Evolutionary conservation across 1,140 invertebrate genomes (phyloP).

Genomic region (Eupristina koningsbergeri): DNA sequence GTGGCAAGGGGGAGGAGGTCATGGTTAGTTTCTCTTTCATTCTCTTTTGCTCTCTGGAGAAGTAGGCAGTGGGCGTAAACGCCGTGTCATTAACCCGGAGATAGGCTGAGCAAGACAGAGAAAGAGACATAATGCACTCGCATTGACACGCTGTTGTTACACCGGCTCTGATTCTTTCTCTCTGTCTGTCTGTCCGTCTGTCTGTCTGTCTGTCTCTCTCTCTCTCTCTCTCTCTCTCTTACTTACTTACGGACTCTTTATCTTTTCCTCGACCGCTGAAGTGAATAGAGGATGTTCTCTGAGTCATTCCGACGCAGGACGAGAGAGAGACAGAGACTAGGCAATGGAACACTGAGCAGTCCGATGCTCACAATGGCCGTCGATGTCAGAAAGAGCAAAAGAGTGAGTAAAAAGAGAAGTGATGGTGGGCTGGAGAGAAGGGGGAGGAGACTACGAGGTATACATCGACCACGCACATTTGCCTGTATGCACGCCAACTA

Average conservation of each 20-base stretch:
- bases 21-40: neutral
- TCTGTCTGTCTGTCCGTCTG: neutral
- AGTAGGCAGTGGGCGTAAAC: slow-evolving; percentile 39
- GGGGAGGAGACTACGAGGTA: neutral
- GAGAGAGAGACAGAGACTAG: neutral
- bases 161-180: neutral
- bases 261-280: neutral
- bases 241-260: neutral
- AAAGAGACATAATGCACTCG: neutral
- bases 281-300: neutral
- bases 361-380: slow-evolving; percentile 19
- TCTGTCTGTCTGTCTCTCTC: neutral
- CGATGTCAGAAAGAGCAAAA: neutral
- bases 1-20: neutral
- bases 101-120: neutral
- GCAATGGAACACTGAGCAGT: no score
- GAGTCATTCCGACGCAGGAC: neutral
- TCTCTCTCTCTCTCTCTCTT: neutral
- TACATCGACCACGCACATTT: neutral
- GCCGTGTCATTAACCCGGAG: slow-evolving; percentile 25
- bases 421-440: neutral
- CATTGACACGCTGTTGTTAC: slow-evolving; percentile 5
- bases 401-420: neutral
- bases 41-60: neutral
- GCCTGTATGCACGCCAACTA: neutral